Evolutionary conservation across 2,888 invertebrate genomes (phyloP), one percentile per base, ranked within the genome.

Genomic region (Phortica okadai): DNA sequence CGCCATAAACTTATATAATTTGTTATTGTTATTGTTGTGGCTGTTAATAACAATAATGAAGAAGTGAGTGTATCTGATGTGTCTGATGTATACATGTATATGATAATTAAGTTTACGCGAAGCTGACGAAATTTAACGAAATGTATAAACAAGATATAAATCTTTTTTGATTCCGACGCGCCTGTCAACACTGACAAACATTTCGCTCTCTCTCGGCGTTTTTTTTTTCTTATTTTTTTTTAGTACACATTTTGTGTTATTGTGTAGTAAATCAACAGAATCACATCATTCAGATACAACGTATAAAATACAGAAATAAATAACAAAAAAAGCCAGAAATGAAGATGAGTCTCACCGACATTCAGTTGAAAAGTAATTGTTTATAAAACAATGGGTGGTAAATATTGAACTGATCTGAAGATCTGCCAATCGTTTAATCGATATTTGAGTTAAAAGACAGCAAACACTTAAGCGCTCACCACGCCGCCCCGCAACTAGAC

Each of bases 331-430:
- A 62, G 21, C 21, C 7, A 62, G 59, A 73, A 42, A 25, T 79
- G 77, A 78, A 67, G 77, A 78, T 76, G 78, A 81, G 78, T 80
- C 81, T 80, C 54, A 72, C 42, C 69, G 56, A 42, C 54, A 33
- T 14, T 54, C 70, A 72, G 21, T n/a, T n/a, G 41, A 44, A 72
- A 83, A 89, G 88, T 87, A 90, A 87, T 88, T 90, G 84, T 89
- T 86, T 85, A 84, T 88, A 80, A 88, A 90, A 89, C 89, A 90
- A 88, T 89, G 88, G 89, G 89, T 84, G 89, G 87, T 85, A 87
- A 83, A 85, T 25, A 62, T 62, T 62, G 10, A 33, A 8, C 45
- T 69, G 33, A 69, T 21, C 21, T 21, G 4, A 45, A 50, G 59
- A 74, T 6, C 54, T 73, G 59, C 14, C 42, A 16, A 44, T n/a